Conservation (phyloP, 2,113 vertebrate genomes). For the Isichthys henryi region DNA sequence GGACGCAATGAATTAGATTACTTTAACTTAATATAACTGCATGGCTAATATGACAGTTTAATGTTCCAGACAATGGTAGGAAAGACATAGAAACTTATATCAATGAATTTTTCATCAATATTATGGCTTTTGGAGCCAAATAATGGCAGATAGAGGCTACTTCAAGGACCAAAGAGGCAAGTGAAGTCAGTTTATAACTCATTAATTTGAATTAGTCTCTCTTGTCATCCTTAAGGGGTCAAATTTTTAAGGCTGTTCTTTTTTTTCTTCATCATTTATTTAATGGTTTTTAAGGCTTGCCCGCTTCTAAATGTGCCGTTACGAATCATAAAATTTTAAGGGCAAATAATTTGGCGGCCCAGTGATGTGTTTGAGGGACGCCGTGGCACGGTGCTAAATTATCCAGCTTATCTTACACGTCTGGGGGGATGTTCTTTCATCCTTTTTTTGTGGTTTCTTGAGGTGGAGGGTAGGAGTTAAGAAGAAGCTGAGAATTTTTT, state of each 20-base stretch:
- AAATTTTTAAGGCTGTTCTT: constrained; percentile 23
- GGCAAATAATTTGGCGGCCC: constrained; percentile 16
- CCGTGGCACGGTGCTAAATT: constrained; percentile 8
- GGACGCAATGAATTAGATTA: background rate
- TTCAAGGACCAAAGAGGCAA: background rate
- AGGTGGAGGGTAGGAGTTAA: background rate
- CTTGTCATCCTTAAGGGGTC: constrained; percentile 31
- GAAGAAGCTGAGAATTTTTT: background rate
- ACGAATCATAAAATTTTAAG: constrained; percentile 29
- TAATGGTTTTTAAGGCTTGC: constrained; percentile 18
- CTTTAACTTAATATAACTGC: background rate
- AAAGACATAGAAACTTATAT: background rate
- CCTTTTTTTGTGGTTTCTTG: background rate
- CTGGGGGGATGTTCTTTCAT: background rate
- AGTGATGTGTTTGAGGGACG: constrained; percentile 8
- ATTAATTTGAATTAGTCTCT: constrained; percentile 34
- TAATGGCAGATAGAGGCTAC: background rate
- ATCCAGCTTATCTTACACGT: background rate
- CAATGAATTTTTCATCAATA: background rate
- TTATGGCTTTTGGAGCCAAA: background rate
- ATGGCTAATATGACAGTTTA: background rate
- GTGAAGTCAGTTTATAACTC: constrained; percentile 26
- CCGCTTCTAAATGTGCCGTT: constrained; percentile 28
- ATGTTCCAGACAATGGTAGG: background rate
- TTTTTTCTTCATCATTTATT: constrained; percentile 29